Percentiles rank a stretch among this genome's conserved stretches.
Evolutionary conservation across 2,113 vertebrate genomes (phyloP).

Genomic region (Erythrocercus mccallii): DNA sequence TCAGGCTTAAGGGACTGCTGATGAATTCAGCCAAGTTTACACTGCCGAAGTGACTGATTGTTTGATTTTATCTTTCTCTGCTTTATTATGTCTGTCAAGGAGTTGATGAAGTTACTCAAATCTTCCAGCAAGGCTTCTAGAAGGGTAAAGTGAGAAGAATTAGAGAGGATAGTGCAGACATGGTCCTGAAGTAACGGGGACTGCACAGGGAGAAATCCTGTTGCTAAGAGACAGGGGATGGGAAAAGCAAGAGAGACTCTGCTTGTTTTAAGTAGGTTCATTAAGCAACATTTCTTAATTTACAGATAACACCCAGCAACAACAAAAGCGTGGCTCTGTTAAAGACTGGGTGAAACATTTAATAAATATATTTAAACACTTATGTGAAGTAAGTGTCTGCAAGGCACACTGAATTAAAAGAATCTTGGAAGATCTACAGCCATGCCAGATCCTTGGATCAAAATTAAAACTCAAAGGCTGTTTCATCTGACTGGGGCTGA

Average conservation of each 20-base stretch:
- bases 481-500: background rate
- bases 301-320: background rate
- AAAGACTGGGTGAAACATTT: background rate
- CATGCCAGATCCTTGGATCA: background rate
- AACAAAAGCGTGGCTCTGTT: background rate
- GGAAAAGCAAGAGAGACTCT: background rate
- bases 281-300: conserved; percentile 49
- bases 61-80: conserved; percentile 4
- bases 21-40: background rate
- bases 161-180: background rate
- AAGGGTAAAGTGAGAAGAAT: background rate
- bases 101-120: conserved; percentile 15
- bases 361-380: background rate
- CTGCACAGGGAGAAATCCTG: background rate
- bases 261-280: background rate
- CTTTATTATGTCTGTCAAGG: conserved; percentile 11
- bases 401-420: background rate
- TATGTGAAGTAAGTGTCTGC: background rate
- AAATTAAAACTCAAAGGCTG: background rate
- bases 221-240: conserved; percentile 47
- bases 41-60: background rate
- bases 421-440: background rate
- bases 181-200: background rate
- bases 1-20: background rate
- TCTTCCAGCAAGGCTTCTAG: background rate